A percentile compares a stretch with the other conserved stretches of the same genome.
Evolutionary conservation across 2,113 vertebrate species (phyloP).

Genomic region (Cichladusa arquata): DNA sequence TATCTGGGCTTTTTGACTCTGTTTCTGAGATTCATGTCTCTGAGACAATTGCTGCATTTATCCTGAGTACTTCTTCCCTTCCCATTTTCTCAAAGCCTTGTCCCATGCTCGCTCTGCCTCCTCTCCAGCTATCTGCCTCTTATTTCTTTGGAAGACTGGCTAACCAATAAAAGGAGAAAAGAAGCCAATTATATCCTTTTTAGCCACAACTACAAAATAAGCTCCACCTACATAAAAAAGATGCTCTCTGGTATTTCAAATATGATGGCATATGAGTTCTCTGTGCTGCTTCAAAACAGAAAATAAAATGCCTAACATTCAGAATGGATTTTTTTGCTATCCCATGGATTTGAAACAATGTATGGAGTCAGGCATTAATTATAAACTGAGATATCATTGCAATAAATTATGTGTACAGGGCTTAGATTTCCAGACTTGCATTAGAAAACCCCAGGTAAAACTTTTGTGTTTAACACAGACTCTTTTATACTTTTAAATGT

Average conservation of each 20-base stretch:
- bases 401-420: neutral
- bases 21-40: neutral
- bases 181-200: neutral
- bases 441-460: neutral
- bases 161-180: neutral
- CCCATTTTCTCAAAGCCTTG: neutral
- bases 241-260: neutral
- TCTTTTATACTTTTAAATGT: neutral
- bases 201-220: neutral
- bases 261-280: neutral
- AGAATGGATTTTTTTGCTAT: neutral
- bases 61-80: neutral
- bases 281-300: neutral
- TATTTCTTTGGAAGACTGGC: neutral
- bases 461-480: neutral
- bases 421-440: neutral
- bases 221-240: neutral
- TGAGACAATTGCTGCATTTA: constrained; percentile 8
- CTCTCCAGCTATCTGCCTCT: neutral
- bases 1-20: neutral
- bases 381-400: neutral
- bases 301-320: neutral
- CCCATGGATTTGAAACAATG: neutral
- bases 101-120: neutral
- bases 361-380: neutral